A percentile compares a stretch with the other conserved stretches of the same genome.
These are phyloP conservation scores for Bombus sylvicola DNA, from an alignment of 1,140 invertebrate genomes.

Conservation along the genomic window DNA sequence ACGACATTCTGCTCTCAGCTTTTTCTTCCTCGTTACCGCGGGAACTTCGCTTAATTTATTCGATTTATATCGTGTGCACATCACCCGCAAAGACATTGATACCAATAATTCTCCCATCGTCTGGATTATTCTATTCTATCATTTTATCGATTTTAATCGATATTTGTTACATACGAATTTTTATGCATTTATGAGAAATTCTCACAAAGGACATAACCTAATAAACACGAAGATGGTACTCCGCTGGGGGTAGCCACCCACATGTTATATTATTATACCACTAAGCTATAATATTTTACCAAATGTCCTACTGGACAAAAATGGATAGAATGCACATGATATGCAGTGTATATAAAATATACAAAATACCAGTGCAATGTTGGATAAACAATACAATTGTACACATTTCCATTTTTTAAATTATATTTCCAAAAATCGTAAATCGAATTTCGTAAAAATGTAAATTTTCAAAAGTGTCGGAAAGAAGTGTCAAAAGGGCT, in stretches of 20 bases:
- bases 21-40: conserved; percentile 11
- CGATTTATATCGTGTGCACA: not conserved
- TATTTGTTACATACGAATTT: not conserved
- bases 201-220: no score
- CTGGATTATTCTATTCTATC: not conserved
- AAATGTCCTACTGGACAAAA: no score
- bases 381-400: not conserved
- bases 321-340: no score
- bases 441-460: not conserved
- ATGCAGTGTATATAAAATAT: no score
- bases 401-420: not conserved
- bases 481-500: no score
- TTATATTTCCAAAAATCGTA: not conserved
- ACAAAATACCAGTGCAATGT: no score
- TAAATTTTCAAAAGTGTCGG: not conserved
- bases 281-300: no score
- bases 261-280: no score
- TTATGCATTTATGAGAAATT: not conserved
- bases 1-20: no score
- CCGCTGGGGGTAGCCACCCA: no score
- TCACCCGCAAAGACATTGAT: not conserved
- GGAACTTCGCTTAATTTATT: not conserved
- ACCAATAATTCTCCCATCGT: not conserved
- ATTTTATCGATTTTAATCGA: no score
- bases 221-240: no score